Evolutionary conservation across 2,888 invertebrate genomes (phyloP).

Genomic region (Synergus gifuensis): DNA sequence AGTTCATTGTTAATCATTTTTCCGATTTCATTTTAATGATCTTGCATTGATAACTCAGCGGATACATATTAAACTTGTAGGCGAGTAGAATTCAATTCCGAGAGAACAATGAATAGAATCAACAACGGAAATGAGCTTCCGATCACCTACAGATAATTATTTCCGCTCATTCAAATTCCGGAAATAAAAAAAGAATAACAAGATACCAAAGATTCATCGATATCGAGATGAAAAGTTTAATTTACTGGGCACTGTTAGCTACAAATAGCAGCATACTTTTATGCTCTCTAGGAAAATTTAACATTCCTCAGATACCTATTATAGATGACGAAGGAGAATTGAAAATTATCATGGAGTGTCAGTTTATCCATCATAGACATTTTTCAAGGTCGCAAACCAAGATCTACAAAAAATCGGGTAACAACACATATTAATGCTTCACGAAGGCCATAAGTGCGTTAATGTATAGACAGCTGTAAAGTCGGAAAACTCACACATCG

Average conservation of each 20-base stretch:
- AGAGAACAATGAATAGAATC: not conserved
- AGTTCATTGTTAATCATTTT: not conserved
- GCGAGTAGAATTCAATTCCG: not conserved
- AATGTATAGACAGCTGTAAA: constrained; percentile 67
- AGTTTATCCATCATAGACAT: constrained; percentile 13
- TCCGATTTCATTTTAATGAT: not conserved
- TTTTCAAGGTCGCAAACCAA: constrained; percentile 13
- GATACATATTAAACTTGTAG: not conserved
- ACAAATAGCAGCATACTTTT: no score
- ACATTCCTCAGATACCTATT: not conserved
- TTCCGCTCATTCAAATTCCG: not conserved
- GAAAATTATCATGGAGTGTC: not conserved
- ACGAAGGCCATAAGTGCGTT: constrained; percentile 68
- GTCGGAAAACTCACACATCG: constrained; percentile 41
- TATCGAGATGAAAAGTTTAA: not conserved
- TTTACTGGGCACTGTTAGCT: not conserved
- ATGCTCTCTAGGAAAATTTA: no score
- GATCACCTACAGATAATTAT: constrained; percentile 32
- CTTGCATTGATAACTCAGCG: not conserved
- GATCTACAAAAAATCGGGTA: constrained; percentile 13
- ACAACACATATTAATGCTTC: constrained; percentile 25
- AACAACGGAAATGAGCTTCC: constrained; percentile 19
- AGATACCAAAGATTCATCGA: not conserved
- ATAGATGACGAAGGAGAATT: not conserved
- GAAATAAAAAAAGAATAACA: not conserved